phyloP scores from a whole-genome alignment of 2,797 vertebrate genomes.

The Buphagus erythrorhynchus region DNA sequence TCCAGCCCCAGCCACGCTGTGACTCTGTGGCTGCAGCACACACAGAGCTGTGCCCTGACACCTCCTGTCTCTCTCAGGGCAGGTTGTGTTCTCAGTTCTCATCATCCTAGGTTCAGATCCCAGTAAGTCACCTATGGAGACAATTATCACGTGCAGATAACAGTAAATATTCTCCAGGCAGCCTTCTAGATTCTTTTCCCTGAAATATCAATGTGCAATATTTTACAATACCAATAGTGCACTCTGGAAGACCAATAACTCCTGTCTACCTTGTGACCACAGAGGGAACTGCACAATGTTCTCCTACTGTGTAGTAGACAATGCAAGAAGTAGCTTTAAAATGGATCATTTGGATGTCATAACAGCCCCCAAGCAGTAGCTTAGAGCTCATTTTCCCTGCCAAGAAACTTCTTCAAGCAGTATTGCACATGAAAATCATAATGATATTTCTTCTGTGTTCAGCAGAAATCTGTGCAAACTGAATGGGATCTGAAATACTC shows the following conservation, averaged over 20 bases:
- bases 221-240: neutral
- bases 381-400: neutral
- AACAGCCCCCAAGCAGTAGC: neutral
- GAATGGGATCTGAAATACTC: neutral
- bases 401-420: neutral
- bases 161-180: neutral
- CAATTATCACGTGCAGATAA: neutral
- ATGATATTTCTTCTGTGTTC: neutral
- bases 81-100: neutral
- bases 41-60: neutral
- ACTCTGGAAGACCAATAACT: neutral
- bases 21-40: neutral
- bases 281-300: neutral
- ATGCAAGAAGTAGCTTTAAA: neutral
- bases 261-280: neutral
- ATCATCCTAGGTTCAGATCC: neutral
- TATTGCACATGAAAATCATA: neutral
- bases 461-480: neutral
- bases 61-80: neutral
- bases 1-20: neutral
- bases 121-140: neutral
- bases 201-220: neutral
- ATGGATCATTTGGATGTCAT: neutral
- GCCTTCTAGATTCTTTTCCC: neutral
- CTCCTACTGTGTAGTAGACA: rapidly evolving